Evolutionary conservation across 2,888 invertebrate species (phyloP), one percentile per base, ranked within the genome.

Genomic region (Erynnis tages): DNA sequence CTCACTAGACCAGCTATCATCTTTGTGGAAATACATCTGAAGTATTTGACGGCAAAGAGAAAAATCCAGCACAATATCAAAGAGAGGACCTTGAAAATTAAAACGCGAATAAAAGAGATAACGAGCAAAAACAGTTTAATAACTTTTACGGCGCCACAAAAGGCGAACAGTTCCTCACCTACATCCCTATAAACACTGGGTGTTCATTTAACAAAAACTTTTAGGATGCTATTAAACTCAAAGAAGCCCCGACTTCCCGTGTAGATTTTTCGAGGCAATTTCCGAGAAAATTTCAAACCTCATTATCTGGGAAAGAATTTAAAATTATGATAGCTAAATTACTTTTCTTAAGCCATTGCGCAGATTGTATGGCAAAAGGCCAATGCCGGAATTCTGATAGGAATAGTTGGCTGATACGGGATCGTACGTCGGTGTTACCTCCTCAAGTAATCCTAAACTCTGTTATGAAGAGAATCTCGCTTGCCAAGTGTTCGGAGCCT

Each of bases 151-250:
- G 45, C 35, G 23, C 35, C 43, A 52, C 34, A 44, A 52, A 50
- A 44, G 19, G 43, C 34, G 44, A 52, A 52, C 52, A 52, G 52
- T 35, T 21, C 50, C 21, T 43, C 49, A 44, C 34, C 43, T 44
- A 13, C 34, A 35, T 34, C 37, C 37, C 23, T 44, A 44, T 23
- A 52, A 52, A 52, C 52, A 38, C 23, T 29, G 44, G 35, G 25
- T 50, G 43, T 50, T 44, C 37, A 37, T 52, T 52, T 44, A 52
- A 43, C 34, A 52, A 52, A 50, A 52, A 52, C 52, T 52, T 52
- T 52, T 52, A 52, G 43, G 52, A 37, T 21, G 50, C 52, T 37
- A 44, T 52, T 52, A 52, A 44, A 52, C 44, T 52, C 37, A 30
- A 52, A 44, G 44, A 44, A 37, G 44, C 52, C 44, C 44, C 32